phyloP scores from a whole-genome alignment of 2,888 invertebrate genomes.

The Nomada lathburiana region DNA sequence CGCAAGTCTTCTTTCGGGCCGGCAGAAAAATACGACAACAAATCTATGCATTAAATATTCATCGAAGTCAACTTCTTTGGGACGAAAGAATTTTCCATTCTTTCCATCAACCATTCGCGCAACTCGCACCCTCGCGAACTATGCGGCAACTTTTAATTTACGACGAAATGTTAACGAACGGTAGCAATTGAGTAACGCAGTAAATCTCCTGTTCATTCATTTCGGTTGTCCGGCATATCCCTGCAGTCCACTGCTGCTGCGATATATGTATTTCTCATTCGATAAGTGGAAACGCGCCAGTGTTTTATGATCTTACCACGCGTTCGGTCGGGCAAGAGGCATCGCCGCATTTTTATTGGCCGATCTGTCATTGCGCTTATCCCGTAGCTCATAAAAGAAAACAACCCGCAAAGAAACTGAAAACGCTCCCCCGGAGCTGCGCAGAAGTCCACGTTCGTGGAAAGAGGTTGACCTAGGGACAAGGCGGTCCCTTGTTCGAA shows the following conservation, averaged over 20 bases:
- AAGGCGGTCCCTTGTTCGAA: slow-evolving; percentile 56
- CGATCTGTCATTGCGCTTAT: slow-evolving; percentile 49
- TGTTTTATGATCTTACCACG: background rate
- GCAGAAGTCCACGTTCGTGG: slow-evolving; percentile 53
- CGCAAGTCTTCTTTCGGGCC: too few species aligned
- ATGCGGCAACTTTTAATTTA: too few species aligned
- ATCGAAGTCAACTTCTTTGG: too few species aligned
- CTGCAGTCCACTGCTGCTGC: background rate
- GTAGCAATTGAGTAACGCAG: background rate
- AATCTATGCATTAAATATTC: too few species aligned
- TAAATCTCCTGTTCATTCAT: background rate
- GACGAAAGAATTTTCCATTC: too few species aligned
- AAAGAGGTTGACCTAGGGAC: slow-evolving; percentile 54
- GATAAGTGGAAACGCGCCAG: background rate
- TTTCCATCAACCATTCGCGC: too few species aligned
- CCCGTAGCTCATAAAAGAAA: slow-evolving; percentile 37
- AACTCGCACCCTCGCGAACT: too few species aligned
- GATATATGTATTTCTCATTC: background rate
- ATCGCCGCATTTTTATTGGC: slow-evolving; percentile 45
- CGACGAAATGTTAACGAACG: too few species aligned
- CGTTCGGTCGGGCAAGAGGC: background rate
- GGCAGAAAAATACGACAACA: too few species aligned
- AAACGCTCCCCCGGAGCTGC: slow-evolving; percentile 25
- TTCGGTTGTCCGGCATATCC: background rate
- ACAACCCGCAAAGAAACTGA: slow-evolving; percentile 9